phyloP scores from a whole-genome alignment of 2,113 vertebrate species.

The Eubucco bourcierii region DNA sequence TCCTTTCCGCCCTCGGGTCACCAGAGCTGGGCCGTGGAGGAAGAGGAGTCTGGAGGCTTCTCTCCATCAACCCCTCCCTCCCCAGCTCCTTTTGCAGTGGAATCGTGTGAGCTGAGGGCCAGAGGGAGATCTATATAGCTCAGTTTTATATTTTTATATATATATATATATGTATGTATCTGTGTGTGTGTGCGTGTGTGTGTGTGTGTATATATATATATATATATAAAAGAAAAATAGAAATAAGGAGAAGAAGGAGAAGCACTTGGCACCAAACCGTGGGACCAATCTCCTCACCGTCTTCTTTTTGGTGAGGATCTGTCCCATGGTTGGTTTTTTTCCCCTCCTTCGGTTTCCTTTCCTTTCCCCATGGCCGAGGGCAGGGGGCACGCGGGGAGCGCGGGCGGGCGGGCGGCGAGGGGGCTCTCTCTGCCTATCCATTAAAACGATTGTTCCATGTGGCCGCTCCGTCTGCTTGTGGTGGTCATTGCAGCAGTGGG shows the following conservation, averaged over 20 bases:
- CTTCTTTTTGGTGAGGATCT: not conserved
- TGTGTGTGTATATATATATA: fast-evolving
- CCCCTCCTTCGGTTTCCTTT: conserved; percentile 40
- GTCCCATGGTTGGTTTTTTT: not conserved
- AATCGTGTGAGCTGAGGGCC: not conserved
- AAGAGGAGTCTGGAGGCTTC: not conserved
- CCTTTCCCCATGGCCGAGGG: not conserved
- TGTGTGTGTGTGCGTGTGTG: fast-evolving
- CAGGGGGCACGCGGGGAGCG: not conserved
- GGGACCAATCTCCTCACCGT: conserved; percentile 18
- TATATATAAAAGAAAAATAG: not conserved
- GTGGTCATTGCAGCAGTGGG: conserved; percentile 60
- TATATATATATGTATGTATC: not conserved
- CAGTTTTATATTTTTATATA: conserved; percentile 21
- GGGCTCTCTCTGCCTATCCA: conserved; percentile 81
- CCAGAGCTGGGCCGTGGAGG: conserved; percentile 33
- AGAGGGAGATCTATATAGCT: conserved; percentile 16
- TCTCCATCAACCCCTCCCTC: not conserved
- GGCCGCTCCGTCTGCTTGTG: conserved; percentile 76
- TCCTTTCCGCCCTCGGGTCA: conserved; percentile 5
- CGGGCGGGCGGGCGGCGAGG: conserved; percentile 45
- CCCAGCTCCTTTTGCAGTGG: not conserved
- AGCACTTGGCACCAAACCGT: not conserved
- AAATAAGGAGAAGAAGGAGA: not conserved
- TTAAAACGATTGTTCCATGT: conserved; percentile 82